phyloP scores from a whole-genome alignment of 2,113 vertebrate genomes.

The Cervus canadensis region DNA sequence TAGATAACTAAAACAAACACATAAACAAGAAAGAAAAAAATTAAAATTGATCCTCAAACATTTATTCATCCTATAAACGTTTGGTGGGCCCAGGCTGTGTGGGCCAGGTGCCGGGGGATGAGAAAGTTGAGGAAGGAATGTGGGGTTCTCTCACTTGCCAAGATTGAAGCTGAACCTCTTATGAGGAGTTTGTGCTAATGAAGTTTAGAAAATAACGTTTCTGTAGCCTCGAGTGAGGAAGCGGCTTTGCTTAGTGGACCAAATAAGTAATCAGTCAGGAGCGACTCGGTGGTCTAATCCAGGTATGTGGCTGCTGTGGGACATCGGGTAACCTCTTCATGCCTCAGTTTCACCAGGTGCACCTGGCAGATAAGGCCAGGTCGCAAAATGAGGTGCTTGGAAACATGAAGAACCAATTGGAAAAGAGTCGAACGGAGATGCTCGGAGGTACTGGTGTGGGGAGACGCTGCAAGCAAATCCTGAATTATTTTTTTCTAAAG shows the following conservation, averaged over 20 bases:
- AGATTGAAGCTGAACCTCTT: background rate
- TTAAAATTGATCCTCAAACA: fast-evolving
- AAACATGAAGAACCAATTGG: fast-evolving
- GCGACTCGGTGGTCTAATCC: background rate
- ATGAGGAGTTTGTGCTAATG: background rate
- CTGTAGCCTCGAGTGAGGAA: background rate
- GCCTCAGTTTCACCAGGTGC: slow-evolving; percentile 65
- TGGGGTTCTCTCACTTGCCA: background rate
- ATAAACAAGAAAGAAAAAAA: background rate
- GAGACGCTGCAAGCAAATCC: background rate
- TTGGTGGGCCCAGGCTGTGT: fast-evolving
- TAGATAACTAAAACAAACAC: background rate
- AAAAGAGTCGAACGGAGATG: background rate
- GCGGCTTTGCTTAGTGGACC: slow-evolving; percentile 63
- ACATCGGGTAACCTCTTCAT: background rate
- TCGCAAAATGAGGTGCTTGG: background rate
- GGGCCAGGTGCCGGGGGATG: background rate
- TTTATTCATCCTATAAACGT: fast-evolving
- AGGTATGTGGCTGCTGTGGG: fast-evolving
- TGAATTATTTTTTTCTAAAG: background rate
- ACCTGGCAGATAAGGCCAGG: slow-evolving; percentile 53
- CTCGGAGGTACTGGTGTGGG: background rate
- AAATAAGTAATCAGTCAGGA: slow-evolving; percentile 44
- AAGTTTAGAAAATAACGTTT: background rate
- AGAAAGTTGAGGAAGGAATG: background rate